Base-by-base conservation (phyloP, 2,113 vertebrate species). In the Aldabrachelys gigantea region DNA sequence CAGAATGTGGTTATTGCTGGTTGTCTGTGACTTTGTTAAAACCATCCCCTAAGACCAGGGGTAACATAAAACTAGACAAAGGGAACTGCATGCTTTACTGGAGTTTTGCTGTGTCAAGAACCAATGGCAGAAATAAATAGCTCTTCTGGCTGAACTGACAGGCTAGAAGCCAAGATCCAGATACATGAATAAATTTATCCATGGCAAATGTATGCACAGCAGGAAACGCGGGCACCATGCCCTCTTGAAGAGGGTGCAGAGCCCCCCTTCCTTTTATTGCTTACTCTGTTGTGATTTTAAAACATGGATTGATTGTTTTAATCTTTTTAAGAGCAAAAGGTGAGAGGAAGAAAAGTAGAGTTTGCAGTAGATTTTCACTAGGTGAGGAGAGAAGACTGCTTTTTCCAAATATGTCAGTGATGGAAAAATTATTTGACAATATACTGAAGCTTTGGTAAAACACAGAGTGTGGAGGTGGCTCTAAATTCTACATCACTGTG, bases 31-130 rank as follows among this genome's bases (percentile, higher is more conserved):
- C 19, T 19, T 6, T 69, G 69, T 83, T 2, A 2, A 4, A 4
- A 3, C 41, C 6, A 1, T 31, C 79, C 49, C 6, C 50, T 44
- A 16, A 35, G 13, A 0, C 22, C 19, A 1, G 2, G 1, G 1
- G 1, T 4, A 8, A 24, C 3, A 3, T 44, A 19, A 85, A 76
- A 69, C 3, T 86, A 91, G 78, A 49, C 89, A 29, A 1, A 12
- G 22, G 49, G 49, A 22, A n/a, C 0, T 0, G 29, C 0, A 0
- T 4, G 65, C 31, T 69, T 24, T 16, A 13, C 25, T 16, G 0
- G 1, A 1, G 35, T 1, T 8, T 72, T 5, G 65, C 72, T 80
- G 80, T 27, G 4, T 27, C 62, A 0, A 24, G 82, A 14, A 6
- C 3, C 19, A 17, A 50, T 16, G 41, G 16, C n/a, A 41, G 3